Base-by-base conservation (phyloP, 2,888 invertebrate species). In the Disparrhopalites patrizii region DNA sequence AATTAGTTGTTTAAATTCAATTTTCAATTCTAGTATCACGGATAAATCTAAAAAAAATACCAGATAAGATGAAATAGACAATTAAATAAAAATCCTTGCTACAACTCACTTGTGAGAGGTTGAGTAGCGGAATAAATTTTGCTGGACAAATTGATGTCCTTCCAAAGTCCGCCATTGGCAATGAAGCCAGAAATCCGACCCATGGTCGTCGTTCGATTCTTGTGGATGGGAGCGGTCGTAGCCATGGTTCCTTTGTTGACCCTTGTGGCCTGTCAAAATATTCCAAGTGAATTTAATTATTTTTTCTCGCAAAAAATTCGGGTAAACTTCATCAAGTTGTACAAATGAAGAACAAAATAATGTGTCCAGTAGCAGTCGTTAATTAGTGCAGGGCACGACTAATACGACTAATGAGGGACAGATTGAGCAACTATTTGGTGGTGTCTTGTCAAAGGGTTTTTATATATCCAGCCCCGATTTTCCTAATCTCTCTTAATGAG, bases 181-280 rank as follows among this genome's bases (percentile, higher is more conserved):
- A 81, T 79, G 70, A 80, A 81, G 64, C 81, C 81, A 62, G 80
- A 80, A 25, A 80, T 78, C 62, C 81, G 76, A 63, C 81, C 82
- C 18, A 81, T 69, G 3, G 81, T 81, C 2, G 81, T 80, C 51
- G 79, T 74, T 54, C 77, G 75, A 70, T 82, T 79, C 74, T 79
- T 79, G 56, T 76, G 76, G 13, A 77, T 57, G 54, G 77, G 76
- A 1, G 77, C 76, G 3, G 64, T 64, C 7, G 68, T 56, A 13
- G 68, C 70, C 70, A 71, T 73, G n/a, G n/a, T n/a, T n/a, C n/a
- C n/a, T n/a, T n/a, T n/a, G 30, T 38, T 66, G 25, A 30, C 7
- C 36, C 15, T 15, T 36, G 36, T 7, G 15, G 15, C 15, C 7
- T 10, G 15, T 36, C 15, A 36, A 36, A 36, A 15, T 36, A 36